Conservation (phyloP, 2,797 vertebrate species). For the Sciurus carolinensis region DNA sequence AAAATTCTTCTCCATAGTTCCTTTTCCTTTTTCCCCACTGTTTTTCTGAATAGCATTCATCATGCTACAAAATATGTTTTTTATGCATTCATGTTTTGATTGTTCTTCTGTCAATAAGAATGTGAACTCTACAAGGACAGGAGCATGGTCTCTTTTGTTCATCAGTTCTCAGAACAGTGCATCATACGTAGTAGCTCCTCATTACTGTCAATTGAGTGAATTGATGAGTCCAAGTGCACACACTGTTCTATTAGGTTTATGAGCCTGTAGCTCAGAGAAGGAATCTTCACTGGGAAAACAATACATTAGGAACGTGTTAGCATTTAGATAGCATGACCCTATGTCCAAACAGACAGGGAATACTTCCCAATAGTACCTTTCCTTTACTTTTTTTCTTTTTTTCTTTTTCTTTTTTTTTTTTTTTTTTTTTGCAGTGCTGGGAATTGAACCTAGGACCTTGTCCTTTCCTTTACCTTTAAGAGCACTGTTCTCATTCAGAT, state of each 20-base stretch:
- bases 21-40: background rate
- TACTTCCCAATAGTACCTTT: no score
- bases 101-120: background rate
- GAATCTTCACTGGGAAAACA: no score
- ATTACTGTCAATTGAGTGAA: no score
- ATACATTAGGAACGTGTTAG: no score
- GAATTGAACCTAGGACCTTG: no score
- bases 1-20: background rate
- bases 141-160: background rate
- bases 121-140: background rate
- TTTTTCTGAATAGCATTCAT: background rate
- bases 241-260: no score
- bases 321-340: no score
- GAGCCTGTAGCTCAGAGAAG: no score
- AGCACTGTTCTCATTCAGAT: background rate
- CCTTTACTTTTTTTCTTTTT: background rate
- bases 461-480: background rate
- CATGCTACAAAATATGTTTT: background rate
- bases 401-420: no score
- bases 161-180: background rate
- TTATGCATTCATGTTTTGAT: background rate
- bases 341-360: no score
- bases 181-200: background rate
- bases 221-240: no score
- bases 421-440: no score